These are phyloP conservation scores for Pogonocherus hispidulus DNA, from an alignment of 2,888 invertebrate species.

Conservation along the genomic window DNA sequence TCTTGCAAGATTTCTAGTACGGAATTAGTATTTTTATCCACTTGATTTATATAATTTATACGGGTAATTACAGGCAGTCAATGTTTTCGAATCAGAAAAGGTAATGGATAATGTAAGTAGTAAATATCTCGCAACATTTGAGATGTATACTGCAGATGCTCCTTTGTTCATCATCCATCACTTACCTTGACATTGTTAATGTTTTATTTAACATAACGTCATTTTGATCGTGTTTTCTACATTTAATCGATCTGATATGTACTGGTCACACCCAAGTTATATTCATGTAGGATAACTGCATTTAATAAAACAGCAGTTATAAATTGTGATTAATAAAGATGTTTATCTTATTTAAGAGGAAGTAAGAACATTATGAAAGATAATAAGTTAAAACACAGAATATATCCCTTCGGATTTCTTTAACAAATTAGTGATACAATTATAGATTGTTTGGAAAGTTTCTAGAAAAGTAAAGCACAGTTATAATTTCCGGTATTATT, in stretches of 20 bases:
- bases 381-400: too few species aligned
- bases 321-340: slow-evolving; percentile 27
- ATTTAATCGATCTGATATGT: slow-evolving; percentile 47
- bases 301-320: slow-evolving; percentile 33
- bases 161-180: slow-evolving; percentile 51
- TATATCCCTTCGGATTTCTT: too few species aligned
- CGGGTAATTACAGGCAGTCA: slow-evolving; percentile 4
- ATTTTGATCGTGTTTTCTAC: slow-evolving; percentile 47
- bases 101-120: slow-evolving; percentile 22
- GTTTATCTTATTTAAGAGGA: too few species aligned
- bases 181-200: slow-evolving; percentile 46
- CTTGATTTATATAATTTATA: slow-evolving; percentile 15
- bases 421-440: too few species aligned
- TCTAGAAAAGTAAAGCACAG: too few species aligned
- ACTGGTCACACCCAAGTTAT: slow-evolving; percentile 36
- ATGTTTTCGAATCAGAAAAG: slow-evolving; percentile 29
- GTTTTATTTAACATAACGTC: slow-evolving; percentile 54
- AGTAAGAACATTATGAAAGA: too few species aligned
- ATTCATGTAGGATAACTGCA: slow-evolving; percentile 33
- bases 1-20: neutral
- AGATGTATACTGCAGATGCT: slow-evolving; percentile 50
- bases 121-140: slow-evolving; percentile 34
- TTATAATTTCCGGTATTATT: too few species aligned
- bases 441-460: too few species aligned
- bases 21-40: neutral